Evolutionary conservation across 1,140 invertebrate genomes (phyloP).

Genomic region (Andrena cerasifolii): DNA sequence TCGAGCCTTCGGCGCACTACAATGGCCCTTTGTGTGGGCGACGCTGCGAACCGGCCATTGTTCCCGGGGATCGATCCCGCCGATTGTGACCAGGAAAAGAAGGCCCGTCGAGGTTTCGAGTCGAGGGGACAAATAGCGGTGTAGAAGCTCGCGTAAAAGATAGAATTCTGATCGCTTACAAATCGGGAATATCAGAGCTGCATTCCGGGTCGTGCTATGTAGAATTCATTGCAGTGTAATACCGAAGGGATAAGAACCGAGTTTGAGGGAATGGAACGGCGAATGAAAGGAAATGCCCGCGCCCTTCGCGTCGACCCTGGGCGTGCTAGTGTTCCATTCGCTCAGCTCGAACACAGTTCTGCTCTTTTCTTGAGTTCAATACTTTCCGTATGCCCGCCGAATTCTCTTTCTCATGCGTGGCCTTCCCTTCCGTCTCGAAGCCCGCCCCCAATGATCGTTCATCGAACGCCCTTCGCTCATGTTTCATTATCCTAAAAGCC

Average conservation of each 20-base stretch:
- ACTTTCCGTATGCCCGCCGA: not conserved
- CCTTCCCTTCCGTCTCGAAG: no score
- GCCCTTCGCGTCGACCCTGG: no score
- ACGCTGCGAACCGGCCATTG: not conserved
- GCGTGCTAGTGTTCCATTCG: no score
- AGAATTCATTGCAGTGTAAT: not conserved
- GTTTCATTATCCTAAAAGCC: constrained; percentile 46
- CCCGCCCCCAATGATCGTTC: constrained; percentile 7
- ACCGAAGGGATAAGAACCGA: not conserved
- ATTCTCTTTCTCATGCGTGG: not conserved
- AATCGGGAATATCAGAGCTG: not conserved
- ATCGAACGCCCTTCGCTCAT: constrained; percentile 22
- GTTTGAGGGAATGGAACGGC: not conserved
- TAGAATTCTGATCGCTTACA: no score
- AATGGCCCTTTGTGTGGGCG: constrained; percentile 12
- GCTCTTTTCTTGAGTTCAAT: not conserved
- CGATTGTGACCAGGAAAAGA: not conserved
- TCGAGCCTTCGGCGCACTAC: not conserved
- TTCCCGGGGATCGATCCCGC: not conserved
- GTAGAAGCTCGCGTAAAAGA: not conserved
- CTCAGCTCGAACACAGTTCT: not conserved
- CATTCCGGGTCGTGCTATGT: no score
- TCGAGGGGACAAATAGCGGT: not conserved
- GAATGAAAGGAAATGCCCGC: not conserved
- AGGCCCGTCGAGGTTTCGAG: not conserved